Percentiles rank a stretch among this genome's conserved stretches.
phyloP scores from a whole-genome alignment of 1,140 invertebrate genomes.

The Neelides sp. region DNA sequence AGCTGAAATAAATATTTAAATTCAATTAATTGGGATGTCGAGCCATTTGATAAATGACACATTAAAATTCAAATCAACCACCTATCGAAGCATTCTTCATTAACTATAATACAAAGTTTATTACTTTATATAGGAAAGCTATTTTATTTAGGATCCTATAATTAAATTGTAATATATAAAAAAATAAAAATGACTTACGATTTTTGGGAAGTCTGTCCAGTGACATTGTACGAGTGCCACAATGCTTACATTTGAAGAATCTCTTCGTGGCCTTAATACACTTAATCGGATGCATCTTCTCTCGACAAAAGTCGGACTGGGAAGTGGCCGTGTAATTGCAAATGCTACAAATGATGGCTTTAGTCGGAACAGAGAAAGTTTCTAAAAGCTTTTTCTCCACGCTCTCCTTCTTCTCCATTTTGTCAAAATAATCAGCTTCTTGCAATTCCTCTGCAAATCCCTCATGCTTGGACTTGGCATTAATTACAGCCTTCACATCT shows the following conservation, averaged over 20 bases:
- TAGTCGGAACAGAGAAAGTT: constrained; percentile 68
- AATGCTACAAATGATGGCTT: constrained; percentile 67
- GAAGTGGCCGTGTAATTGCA: constrained; percentile 83
- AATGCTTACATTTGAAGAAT: constrained; percentile 81
- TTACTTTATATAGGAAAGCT: too few relatives aligned
- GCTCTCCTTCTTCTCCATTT: constrained; percentile 73
- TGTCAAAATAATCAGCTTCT: constrained; percentile 69
- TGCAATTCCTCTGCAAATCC: constrained; percentile 60
- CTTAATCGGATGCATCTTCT: constrained; percentile 62
- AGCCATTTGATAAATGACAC: too few relatives aligned
- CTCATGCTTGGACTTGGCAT: constrained; percentile 59
- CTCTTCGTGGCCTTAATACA: constrained; percentile 65
- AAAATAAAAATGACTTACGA: constrained; percentile 19
- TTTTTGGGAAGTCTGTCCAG: constrained; percentile 60
- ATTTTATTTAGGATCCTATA: too few relatives aligned
- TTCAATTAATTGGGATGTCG: background rate
- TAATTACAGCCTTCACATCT: constrained; percentile 66
- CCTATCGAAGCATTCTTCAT: too few relatives aligned
- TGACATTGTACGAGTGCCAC: constrained; percentile 63
- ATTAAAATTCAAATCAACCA: too few relatives aligned
- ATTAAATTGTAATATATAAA: background rate
- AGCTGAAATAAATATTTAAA: constrained; percentile 17
- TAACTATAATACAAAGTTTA: too few relatives aligned
- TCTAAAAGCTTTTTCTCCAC: constrained; percentile 84
- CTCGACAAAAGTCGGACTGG: constrained; percentile 67